These are phyloP conservation scores for Scaptomyza tumidula DNA, from an alignment of 2,888 invertebrate species.

Conservation along the genomic window DNA sequence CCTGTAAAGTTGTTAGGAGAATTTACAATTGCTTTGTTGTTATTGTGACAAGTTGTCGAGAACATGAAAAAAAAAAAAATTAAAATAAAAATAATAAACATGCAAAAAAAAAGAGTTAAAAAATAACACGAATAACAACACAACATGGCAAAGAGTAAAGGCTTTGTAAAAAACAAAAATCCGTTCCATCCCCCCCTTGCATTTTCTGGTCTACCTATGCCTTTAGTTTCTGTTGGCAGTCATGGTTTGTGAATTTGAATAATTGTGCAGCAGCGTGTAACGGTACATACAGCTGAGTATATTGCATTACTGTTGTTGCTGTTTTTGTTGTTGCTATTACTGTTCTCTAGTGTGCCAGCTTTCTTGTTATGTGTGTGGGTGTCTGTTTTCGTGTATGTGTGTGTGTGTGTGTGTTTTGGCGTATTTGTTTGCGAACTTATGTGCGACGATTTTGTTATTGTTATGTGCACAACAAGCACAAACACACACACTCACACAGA, in stretches of 20 bases:
- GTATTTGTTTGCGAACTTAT: conserved; percentile 53
- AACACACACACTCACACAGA: not conserved
- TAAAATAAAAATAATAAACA: conserved; percentile 24
- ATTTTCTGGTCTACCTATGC: not conserved
- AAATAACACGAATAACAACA: conserved; percentile 11
- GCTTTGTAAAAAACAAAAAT: conserved; percentile 15
- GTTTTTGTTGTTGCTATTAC: conserved; percentile 1
- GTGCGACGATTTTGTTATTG: conserved; percentile 56
- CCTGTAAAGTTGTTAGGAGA: conserved; percentile 42
- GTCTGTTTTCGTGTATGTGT: not conserved
- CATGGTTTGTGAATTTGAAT: conserved; percentile 77
- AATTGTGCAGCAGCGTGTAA: conserved; percentile 77
- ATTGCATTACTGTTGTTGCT: conserved; percentile 56
- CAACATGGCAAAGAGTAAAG: conserved; percentile 32
- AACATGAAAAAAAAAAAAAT: conserved; percentile 39
- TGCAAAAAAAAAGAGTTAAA: conserved; percentile 19
- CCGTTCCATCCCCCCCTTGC: not conserved
- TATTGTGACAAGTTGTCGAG: conserved; percentile 68
- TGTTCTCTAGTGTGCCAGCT: conserved; percentile 9
- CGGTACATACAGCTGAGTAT: conserved; percentile 55
- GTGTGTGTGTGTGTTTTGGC: conserved; percentile 8
- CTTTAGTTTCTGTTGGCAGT: conserved; percentile 46
- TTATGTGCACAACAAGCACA: conserved; percentile 22
- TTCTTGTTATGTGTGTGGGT: conserved; percentile 6
- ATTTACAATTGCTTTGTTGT: conserved; percentile 66